Conservation (phyloP, 2,888 invertebrate genomes). For the Hydroisotoma schaefferi region DNA sequence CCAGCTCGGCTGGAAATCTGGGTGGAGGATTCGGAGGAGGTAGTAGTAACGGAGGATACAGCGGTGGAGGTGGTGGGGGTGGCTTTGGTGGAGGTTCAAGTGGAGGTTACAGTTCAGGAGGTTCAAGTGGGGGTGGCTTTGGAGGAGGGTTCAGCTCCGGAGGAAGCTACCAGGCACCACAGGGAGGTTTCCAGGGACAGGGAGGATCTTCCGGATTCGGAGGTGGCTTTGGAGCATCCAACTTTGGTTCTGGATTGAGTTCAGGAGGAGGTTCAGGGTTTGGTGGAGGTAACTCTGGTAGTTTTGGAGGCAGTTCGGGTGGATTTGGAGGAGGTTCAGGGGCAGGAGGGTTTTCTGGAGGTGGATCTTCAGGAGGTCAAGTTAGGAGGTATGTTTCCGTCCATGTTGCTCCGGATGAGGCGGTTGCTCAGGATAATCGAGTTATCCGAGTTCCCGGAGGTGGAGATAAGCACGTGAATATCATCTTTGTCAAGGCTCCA, state of each 20-base stretch:
- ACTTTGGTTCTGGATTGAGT: slow-evolving; percentile 7
- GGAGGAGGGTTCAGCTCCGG: slow-evolving; percentile 13
- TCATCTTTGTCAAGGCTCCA: slow-evolving; percentile 36
- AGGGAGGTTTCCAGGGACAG: slow-evolving; percentile 4
- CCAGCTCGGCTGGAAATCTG: neutral
- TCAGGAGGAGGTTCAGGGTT: slow-evolving; percentile 16
- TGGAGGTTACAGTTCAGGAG: neutral
- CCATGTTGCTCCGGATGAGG: slow-evolving; percentile 31
- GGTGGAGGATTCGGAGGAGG: slow-evolving; percentile 11
- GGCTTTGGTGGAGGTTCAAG: slow-evolving; percentile 4
- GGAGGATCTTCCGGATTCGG: slow-evolving; percentile 8
- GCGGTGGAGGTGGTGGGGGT: slow-evolving; percentile 11
- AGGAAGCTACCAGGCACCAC: slow-evolving; percentile 12
- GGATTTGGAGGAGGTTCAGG: neutral
- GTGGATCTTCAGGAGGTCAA: slow-evolving; percentile 20
- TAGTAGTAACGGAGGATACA: slow-evolving; percentile 9
- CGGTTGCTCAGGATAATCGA: slow-evolving; percentile 9
- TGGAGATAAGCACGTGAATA: slow-evolving; percentile 28
- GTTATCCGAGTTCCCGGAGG: slow-evolving; percentile 25
- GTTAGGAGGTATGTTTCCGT: slow-evolving; percentile 28
- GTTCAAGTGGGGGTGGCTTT: neutral
- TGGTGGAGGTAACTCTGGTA: slow-evolving; percentile 10
- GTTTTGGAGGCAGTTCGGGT: neutral
- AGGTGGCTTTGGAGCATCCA: slow-evolving; percentile 12
- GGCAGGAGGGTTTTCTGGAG: slow-evolving; percentile 1